These are phyloP conservation scores for Sylvicapra grimmia DNA, from an alignment of 2,113 vertebrate genomes.

Conservation along the genomic window DNA sequence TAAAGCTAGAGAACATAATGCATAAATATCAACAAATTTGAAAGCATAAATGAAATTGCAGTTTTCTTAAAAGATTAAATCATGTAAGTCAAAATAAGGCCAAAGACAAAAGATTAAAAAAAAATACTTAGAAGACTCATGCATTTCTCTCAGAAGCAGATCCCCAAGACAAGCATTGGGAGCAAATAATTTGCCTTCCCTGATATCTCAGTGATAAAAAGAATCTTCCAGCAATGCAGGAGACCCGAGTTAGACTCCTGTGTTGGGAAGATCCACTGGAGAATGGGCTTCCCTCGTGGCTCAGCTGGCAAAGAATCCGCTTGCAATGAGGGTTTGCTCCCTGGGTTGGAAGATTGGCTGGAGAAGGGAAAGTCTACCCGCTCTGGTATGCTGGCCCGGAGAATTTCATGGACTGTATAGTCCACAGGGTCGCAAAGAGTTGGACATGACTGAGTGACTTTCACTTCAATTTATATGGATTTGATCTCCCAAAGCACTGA, in stretches of 20 bases:
- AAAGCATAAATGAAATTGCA: neutral
- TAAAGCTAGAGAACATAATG: neutral
- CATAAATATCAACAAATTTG: neutral
- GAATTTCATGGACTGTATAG: neutral
- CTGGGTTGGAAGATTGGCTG: neutral
- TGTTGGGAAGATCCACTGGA: neutral
- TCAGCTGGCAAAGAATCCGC: neutral
- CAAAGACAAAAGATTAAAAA: neutral
- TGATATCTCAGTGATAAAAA: neutral
- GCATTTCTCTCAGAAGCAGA: neutral
- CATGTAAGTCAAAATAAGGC: neutral
- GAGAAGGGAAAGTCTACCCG: neutral
- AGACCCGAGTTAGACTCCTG: neutral
- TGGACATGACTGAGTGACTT: fast-evolving
- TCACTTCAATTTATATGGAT: neutral
- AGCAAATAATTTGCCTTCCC: neutral
- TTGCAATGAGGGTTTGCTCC: neutral
- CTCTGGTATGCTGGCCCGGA: neutral
- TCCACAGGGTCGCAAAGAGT: neutral
- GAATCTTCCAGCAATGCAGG: neutral
- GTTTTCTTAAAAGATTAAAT: neutral
- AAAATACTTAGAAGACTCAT: neutral
- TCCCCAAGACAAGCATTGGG: neutral
- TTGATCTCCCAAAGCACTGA: neutral
- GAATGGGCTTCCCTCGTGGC: neutral